Base-by-base conservation (phyloP, 2,797 vertebrate species). In the Gymnoscopelus braueri region DNA sequence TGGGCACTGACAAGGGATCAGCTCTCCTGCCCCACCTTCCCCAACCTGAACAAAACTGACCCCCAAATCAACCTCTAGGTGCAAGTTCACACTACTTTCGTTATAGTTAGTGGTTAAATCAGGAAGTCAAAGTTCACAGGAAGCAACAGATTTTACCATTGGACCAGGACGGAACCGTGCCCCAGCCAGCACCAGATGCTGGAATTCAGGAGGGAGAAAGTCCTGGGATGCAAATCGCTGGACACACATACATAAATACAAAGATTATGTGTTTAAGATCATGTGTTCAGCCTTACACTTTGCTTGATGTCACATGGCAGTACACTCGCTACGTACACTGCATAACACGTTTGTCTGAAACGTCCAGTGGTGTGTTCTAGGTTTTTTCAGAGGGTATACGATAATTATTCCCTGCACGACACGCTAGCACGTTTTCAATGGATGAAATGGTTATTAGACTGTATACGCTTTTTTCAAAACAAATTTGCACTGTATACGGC, bases 181-280 rank as follows among this genome's bases (percentile, higher is more conserved):
- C 87, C 91, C 89, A 72, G 89, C 89, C 78, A 91, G 91, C 84
- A 87, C 71, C 84, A 93, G 88, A 75, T 91, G 90, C 84, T 92
- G 92, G 83, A 92, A 81, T 79, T 94, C 93, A 87, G 85, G 72
- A 88, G 87, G 82, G 71, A 90, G 86, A 82, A 90, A 79, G 67
- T 92, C 92, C 92, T 91, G 89, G 77, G 84, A 89, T 84, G 82
- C 75, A 88, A 85, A 89, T 72, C 63, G 82, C 91, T 92, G 86
- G 74, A 86, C 79, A 85, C 77, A 90, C 81, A 83, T 79, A 85
- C 74, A 83, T 58, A 88, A 86, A 86, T 65, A 86, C 61, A 89
- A 59, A 88, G 67, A 77, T 75, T 65, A 73, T 48, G 80, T 48
- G 67, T 35, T 60, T 53, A 48, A 83, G 66, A 80, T 56, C 62